Evolutionary conservation across 2,797 vertebrate genomes (phyloP).

Genomic region (Columba guinea): DNA sequence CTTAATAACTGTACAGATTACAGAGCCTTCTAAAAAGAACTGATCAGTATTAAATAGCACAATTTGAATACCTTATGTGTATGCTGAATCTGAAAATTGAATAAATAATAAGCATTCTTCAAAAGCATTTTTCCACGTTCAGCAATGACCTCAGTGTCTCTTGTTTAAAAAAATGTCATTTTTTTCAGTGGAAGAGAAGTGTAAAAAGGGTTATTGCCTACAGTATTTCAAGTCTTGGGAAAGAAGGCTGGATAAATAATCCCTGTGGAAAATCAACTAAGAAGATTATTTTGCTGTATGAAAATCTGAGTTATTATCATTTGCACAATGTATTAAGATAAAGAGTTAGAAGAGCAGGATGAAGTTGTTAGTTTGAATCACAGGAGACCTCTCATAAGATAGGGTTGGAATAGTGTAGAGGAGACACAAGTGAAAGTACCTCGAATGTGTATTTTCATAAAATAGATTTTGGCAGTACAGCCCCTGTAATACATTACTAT

Average conservation of each 20-base stretch:
- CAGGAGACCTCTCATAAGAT: neutral
- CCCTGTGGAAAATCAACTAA: conserved; percentile 18
- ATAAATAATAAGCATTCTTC: neutral
- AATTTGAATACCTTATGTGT: conserved; percentile 30
- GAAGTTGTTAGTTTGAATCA: neutral
- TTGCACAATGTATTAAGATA: neutral
- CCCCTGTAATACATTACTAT: neutral
- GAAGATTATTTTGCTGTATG: conserved; percentile 31
- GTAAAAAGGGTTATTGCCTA: neutral
- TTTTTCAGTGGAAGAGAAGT: neutral
- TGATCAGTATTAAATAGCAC: conserved; percentile 44
- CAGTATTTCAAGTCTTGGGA: neutral
- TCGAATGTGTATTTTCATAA: neutral
- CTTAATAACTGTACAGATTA: conserved; percentile 53
- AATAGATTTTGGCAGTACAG: neutral
- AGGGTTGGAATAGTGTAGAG: neutral
- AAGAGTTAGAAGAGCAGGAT: neutral
- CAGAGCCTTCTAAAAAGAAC: conserved; percentile 7
- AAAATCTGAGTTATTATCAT: conserved; percentile 20
- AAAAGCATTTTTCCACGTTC: conserved; percentile 12
- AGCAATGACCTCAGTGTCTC: neutral
- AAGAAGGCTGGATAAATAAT: conserved; percentile 25
- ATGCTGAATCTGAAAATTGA: conserved; percentile 34
- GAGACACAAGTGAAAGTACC: neutral
- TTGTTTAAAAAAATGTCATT: neutral